Evolutionary conservation across 2,888 invertebrate genomes (phyloP), one percentile per base, ranked within the genome.

Genomic region (Cerastis leucographa): DNA sequence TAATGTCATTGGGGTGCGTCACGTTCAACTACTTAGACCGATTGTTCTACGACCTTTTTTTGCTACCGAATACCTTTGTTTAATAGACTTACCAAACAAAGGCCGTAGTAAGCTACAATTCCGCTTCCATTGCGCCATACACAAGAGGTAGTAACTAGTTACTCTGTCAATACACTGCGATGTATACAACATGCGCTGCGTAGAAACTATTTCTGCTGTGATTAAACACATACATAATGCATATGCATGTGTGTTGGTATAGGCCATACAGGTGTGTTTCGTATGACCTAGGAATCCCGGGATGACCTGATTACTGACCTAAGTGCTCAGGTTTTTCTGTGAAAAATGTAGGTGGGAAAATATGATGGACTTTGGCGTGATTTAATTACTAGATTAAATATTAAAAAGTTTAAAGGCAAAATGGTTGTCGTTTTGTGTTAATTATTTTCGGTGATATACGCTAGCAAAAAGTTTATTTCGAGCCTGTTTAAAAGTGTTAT

Each of bases 281-380:
- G 68, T 42, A 71, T 56, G 59, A 80, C 81, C 83, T 81, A 78
- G 81, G 83, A 73, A 81, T 85, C 76, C 79, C 76, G 61, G 83
- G 40, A 62, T 81, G 83, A 85, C 85, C 85, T 44, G 72, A 72
- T 70, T 65, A 54, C 73, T 74, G 74, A 76, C 70, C 74, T 72
- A n/a, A 70, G 22, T 66, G 64, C 40, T 70, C 62, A 40, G 67
- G 64, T 56, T 83, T 70, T 74, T 72, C 62, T 77, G 35, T 19
- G 22, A 5, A 64, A 64, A 62, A 49, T 25, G 35, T 42, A 46
- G 40, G 14, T 42, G 12, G 6, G 22, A 46, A 59, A 54, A 35
- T 62, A 44, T 61, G 12, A 17, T n/a, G 35, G 5, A 54, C 14
- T 29, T 2, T 14, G 2, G 7, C 19, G 7, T 51, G 44, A 67